Evolutionary conservation across 2,797 vertebrate genomes (phyloP).

Genomic region (Coccyzus lansbergi): DNA sequence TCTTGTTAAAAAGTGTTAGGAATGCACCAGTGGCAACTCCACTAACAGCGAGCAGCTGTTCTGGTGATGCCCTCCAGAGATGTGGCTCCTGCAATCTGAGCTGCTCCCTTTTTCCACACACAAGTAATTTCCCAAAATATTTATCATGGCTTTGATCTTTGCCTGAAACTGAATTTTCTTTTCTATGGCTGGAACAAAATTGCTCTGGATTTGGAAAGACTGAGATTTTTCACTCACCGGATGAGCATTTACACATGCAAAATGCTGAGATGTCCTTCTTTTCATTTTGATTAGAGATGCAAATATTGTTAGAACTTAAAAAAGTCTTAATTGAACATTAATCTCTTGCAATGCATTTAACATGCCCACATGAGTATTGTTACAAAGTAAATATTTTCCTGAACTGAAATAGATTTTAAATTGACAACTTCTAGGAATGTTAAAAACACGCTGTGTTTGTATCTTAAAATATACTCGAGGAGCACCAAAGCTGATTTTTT

Average conservation of each 20-base stretch:
- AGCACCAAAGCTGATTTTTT: background rate
- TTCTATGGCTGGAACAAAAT: background rate
- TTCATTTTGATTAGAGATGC: background rate
- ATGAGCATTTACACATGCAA: background rate
- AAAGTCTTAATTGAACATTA: background rate
- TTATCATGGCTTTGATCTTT: conserved; percentile 32
- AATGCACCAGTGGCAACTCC: conserved; percentile 12
- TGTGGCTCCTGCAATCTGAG: conserved; percentile 37
- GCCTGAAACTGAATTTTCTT: conserved; percentile 21
- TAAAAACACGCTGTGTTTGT: background rate
- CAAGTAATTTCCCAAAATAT: conserved; percentile 39
- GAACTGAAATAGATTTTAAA: background rate
- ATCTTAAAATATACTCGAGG: background rate
- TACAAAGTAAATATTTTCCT: background rate
- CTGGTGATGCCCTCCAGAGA: conserved; percentile 12
- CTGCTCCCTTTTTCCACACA: conserved; percentile 5
- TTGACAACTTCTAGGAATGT: background rate
- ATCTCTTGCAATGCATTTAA: background rate
- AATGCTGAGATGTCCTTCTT: background rate
- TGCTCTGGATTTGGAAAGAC: background rate
- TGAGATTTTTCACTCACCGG: background rate
- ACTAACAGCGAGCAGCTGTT: conserved; percentile 29
- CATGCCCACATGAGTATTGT: background rate
- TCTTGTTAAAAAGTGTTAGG: background rate
- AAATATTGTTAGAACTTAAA: background rate